These are phyloP conservation scores for Pogonomyrmex barbatus DNA, from an alignment of 1,140 invertebrate genomes.

Conservation along the genomic window DNA sequence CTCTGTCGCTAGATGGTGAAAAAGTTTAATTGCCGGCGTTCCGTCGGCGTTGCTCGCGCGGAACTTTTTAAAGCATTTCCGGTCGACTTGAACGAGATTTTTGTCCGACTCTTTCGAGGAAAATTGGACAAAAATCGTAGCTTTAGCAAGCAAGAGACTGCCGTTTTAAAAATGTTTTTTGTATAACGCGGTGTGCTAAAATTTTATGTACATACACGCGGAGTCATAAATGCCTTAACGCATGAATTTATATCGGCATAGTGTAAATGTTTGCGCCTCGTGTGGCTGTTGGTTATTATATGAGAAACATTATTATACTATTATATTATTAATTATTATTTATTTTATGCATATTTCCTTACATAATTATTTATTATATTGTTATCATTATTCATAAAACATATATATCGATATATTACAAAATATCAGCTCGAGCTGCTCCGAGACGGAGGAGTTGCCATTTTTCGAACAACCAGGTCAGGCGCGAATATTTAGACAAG, in stretches of 20 bases:
- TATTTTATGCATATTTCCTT: neutral
- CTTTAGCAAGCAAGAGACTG: neutral
- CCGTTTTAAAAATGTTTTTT: neutral
- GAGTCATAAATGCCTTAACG: neutral
- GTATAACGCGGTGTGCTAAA: neutral
- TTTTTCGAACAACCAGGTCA: neutral
- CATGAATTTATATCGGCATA: neutral
- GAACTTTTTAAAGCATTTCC: slow-evolving; percentile 81
- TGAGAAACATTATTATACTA: no score
- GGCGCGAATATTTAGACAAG: neutral
- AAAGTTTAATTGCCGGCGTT: slow-evolving; percentile 80
- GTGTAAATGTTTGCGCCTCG: neutral
- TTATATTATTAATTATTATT: neutral
- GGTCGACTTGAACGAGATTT: slow-evolving; percentile 67
- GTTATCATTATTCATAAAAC: neutral
- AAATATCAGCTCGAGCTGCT: neutral
- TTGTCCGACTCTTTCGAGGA: slow-evolving; percentile 42
- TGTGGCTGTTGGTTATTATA: no score
- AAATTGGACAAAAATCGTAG: slow-evolving; percentile 36
- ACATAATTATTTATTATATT: neutral
- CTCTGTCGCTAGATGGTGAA: slow-evolving; percentile 69
- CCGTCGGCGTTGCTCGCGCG: slow-evolving; percentile 49
- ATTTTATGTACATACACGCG: neutral
- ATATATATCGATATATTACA: neutral
- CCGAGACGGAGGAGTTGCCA: neutral